Percentiles rank a stretch among this genome's conserved stretches.
These are phyloP conservation scores for Alloscopus bannaensis DNA, from an alignment of 2,888 invertebrate species.

Conservation along the genomic window DNA sequence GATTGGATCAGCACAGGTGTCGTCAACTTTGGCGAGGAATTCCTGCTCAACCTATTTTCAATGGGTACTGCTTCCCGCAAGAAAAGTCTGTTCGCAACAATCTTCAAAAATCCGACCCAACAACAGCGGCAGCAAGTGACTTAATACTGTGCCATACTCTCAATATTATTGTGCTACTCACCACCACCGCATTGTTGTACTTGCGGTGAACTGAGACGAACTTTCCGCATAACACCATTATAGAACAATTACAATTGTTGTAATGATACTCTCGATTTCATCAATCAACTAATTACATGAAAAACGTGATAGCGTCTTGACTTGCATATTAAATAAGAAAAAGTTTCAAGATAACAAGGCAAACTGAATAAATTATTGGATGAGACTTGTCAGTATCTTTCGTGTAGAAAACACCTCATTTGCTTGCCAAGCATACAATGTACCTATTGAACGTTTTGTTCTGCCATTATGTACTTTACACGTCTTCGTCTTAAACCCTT, in stretches of 20 bases:
- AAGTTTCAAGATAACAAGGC: conserved; percentile 17
- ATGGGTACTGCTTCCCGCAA: conserved; percentile 68
- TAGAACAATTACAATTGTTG: no score
- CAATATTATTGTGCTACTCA: no score
- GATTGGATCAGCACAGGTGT: conserved; percentile 85
- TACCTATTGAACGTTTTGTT: not conserved
- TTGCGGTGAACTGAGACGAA: no score
- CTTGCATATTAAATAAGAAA: conserved; percentile 37
- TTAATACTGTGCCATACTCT: no score
- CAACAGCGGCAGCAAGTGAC: no score
- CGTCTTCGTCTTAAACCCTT: no score
- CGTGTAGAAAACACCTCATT: no score
- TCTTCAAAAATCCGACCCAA: not conserved
- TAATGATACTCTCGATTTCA: conserved; percentile 33
- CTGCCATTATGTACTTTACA: no score
- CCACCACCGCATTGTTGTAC: no score
- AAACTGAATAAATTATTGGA: conserved; percentile 27
- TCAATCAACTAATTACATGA: conserved; percentile 37
- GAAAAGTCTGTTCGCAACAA: conserved; percentile 56
- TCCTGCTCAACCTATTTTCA: conserved; percentile 79
- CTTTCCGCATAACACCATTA: no score
- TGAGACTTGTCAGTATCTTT: no score
- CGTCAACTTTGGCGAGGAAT: conserved; percentile 83
- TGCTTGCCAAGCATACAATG: not conserved
- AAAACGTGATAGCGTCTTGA: conserved; percentile 22